phyloP scores from a whole-genome alignment of 2,888 invertebrate species.

The Stenolophus ochropezus region DNA sequence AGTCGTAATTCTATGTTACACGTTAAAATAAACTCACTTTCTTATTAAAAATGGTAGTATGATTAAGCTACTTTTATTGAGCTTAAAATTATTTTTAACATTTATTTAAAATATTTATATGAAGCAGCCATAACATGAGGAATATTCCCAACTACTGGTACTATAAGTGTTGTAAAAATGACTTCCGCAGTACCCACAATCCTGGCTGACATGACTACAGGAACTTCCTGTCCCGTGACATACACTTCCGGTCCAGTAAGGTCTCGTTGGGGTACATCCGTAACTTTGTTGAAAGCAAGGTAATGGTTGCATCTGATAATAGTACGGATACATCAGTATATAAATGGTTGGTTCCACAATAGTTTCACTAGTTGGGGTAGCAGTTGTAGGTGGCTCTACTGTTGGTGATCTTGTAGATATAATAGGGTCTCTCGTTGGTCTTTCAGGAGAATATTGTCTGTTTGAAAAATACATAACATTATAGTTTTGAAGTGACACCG shows the following conservation, averaged over 20 bases:
- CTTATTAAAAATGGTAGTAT: no score
- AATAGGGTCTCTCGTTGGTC: conserved; percentile 18
- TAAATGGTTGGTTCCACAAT: no score
- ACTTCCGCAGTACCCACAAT: conserved; percentile 19
- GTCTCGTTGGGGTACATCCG: neutral
- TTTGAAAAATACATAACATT: conserved; percentile 9
- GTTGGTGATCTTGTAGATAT: conserved; percentile 37
- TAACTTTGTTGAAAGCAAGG: neutral
- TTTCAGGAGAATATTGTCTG: no score
- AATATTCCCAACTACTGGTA: neutral
- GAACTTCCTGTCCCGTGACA: neutral
- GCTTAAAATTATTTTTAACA: no score
- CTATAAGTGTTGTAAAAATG: conserved; percentile 17
- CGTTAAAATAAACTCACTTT: no score
- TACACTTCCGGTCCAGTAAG: conserved; percentile 26
- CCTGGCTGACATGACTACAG: conserved; percentile 7
- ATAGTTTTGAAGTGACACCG: conserved; percentile 57
- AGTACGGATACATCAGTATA: no score
- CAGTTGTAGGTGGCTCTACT: neutral
- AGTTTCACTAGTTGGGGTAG: neutral
- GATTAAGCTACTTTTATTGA: no score
- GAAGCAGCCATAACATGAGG: conserved; percentile 46
- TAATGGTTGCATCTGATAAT: neutral
- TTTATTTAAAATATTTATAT: no score
- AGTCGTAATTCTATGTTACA: no score